These are phyloP conservation scores for Aromia moschata DNA, from an alignment of 2,888 invertebrate genomes.

Conservation along the genomic window DNA sequence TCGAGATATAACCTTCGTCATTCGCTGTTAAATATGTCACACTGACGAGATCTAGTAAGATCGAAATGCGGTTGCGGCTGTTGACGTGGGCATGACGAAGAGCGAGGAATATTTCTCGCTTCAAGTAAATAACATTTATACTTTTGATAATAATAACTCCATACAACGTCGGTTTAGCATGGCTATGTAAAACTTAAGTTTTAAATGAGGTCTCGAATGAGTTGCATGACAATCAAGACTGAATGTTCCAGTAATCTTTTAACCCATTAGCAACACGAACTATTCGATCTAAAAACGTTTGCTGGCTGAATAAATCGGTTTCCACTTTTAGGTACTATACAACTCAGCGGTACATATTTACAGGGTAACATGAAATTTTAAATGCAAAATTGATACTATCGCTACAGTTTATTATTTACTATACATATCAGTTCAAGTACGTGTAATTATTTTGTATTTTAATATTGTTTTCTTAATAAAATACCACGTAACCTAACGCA, in stretches of 20 bases:
- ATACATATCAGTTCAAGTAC: constrained; percentile 11
- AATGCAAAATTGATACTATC: constrained; percentile 4
- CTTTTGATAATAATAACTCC: too few species aligned
- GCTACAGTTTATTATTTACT: constrained; percentile 1
- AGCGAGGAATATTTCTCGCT: too few species aligned
- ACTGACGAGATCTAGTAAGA: too few species aligned
- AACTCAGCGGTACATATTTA: constrained; percentile 8
- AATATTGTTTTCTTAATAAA: not conserved
- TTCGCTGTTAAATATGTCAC: too few species aligned
- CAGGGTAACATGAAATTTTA: constrained; percentile 7
- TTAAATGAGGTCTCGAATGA: too few species aligned
- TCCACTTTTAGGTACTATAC: not conserved
- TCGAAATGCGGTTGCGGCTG: too few species aligned
- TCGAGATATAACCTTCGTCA: too few species aligned
- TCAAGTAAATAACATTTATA: too few species aligned
- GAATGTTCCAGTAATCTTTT: constrained; percentile 4
- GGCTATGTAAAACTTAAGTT: too few species aligned
- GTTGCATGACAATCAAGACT: constrained; percentile 3
- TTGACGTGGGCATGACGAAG: too few species aligned
- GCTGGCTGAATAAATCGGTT: not conserved
- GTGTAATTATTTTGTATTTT: not conserved
- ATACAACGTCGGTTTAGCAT: too few species aligned
- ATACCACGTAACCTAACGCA: not conserved
- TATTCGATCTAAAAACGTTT: not conserved
- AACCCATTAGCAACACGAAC: not conserved